These are phyloP conservation scores for Eunapius fragilis DNA, from an alignment of 37 sponge, comb jelly and placozoan genomes.

Conservation along the genomic window DNA sequence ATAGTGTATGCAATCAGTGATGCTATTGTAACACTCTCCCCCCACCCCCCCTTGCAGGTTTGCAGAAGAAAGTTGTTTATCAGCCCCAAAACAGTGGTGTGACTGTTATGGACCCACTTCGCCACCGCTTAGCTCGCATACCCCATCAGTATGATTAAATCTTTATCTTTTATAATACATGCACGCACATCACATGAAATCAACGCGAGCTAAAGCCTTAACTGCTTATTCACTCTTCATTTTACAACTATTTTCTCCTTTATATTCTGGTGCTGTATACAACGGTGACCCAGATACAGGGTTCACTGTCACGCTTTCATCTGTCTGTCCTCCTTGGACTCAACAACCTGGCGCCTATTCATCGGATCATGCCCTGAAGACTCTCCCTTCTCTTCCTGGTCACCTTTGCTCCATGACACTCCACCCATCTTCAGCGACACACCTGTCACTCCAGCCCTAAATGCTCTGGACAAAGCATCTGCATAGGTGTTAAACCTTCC, in stretches of 20 bases:
- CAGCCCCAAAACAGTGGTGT: no score
- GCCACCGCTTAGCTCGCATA: background rate
- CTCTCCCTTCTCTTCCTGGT: background rate
- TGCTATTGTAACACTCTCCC: no score
- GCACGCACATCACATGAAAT: background rate
- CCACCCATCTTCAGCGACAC: constrained; percentile 44
- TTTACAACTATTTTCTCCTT: background rate
- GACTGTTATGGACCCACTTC: background rate
- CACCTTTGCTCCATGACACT: constrained; percentile 17
- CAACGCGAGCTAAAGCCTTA: background rate
- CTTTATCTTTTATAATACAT: background rate
- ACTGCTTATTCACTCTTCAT: background rate
- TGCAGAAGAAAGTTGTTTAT: no score
- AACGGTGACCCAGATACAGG: background rate
- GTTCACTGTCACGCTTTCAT: background rate
- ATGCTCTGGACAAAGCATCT: background rate
- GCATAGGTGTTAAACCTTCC: background rate
- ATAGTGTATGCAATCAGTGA: no score
- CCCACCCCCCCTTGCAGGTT: no score
- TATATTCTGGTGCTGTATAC: background rate
- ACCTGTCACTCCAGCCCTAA: background rate
- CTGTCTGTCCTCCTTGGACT: background rate
- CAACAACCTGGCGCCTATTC: background rate
- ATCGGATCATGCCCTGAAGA: background rate
- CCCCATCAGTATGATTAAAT: background rate